Base-by-base conservation (phyloP, 2,113 vertebrate species). In the Cryptotis parvus region DNA sequence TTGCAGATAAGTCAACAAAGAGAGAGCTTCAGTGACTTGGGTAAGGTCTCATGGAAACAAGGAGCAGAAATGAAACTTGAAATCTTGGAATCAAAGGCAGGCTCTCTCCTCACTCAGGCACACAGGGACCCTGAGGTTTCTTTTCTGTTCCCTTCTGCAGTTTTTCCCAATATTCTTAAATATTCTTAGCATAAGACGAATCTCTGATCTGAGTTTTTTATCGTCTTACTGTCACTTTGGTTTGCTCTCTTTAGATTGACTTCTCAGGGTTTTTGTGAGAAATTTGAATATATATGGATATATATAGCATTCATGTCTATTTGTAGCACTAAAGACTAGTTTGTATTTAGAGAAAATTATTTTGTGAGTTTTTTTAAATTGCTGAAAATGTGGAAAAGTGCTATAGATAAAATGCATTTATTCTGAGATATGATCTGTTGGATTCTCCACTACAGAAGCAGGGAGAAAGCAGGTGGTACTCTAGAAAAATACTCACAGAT, bases 401-500 rank as follows among this genome's bases (percentile, higher is more conserved):
- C 95, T 92, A 94, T 95, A 97, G 96, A 97, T 87, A 94, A 91
- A 72, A 83, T 80, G 39, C 78, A 83, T 83, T 90, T 86, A 81
- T 77, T 96, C 58, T 93, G 75, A 92, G 91, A 96, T 94, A 93
- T 12, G 26, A 93, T 96, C 94, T 95, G 37, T 88, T 94, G 94
- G 94, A 96, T 85, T 94, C 87, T 89, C 95, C 94, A 89, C 93
- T 92, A 95, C 96, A 92, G 77, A 91, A 63, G 72, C 33, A 92
- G 93, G 93, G 96, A 93, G 61, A 82, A 90, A 96, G 73, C 93
- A 97, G 94, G 95, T 97, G 97, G 94, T 82, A 90, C 95, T 97
- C 70, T 84, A 96, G 94, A 92, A 96, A 97, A 79, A 93, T 72
- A 97, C 93, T 96, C 97, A 73, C 96, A 98, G 96, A 97, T 97